Evolutionary conservation across 2,113 vertebrate genomes (phyloP).

Genomic region (Halcyon malimbica): DNA sequence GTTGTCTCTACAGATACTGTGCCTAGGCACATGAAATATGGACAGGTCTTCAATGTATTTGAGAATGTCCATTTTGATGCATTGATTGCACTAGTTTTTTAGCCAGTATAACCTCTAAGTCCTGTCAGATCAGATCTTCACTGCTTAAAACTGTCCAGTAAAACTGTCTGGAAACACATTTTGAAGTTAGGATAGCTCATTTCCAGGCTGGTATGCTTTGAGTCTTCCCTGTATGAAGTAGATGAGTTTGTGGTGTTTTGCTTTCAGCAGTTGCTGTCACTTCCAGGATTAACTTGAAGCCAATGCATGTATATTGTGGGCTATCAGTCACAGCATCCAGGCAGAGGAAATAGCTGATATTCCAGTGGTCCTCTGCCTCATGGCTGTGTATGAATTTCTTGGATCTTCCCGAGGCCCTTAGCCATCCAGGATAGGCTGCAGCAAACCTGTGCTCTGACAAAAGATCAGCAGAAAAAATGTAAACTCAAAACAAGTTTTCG

Average conservation of each 20-base stretch:
- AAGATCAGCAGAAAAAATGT: not conserved
- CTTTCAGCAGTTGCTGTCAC: not conserved
- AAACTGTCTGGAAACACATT: not conserved
- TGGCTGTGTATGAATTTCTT: not conserved
- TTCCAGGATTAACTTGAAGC: not conserved
- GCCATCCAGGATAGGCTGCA: not conserved
- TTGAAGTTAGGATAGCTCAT: not conserved
- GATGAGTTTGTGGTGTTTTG: not conserved
- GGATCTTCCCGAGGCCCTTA: not conserved
- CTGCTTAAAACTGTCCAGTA: not conserved
- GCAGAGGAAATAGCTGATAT: not conserved
- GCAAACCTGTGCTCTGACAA: not conserved
- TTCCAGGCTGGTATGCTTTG: not conserved
- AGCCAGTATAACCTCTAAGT: not conserved
- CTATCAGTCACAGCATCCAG: not conserved
- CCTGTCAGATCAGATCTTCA: not conserved
- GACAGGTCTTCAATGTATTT: not conserved
- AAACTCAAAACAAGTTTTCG: not conserved
- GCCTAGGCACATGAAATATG: not conserved
- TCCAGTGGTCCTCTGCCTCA: not conserved
- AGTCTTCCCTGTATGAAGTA: not conserved
- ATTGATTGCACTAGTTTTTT: not conserved
- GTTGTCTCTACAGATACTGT: not conserved
- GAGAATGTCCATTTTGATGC: not conserved
- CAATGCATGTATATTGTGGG: not conserved